Base-by-base conservation (phyloP, 2,888 invertebrate genomes). In the Piscicola geometra region DNA sequence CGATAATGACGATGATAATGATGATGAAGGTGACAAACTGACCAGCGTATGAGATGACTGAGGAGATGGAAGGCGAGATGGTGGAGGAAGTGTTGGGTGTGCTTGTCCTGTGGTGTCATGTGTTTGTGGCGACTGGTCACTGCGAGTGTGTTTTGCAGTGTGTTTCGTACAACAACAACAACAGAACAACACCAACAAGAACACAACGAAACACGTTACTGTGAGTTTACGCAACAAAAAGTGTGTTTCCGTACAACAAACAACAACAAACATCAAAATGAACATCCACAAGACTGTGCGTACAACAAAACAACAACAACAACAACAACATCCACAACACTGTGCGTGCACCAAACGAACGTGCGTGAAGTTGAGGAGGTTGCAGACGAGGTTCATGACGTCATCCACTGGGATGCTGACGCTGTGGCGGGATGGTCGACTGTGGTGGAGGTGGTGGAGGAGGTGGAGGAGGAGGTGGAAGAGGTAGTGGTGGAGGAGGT, bases 11-110 rank as follows among this genome's bases (percentile, higher is more conserved):
- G 21, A 47, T 47, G 50, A 47, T 9, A 21, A 15, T 47, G 21
- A 15, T 15, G 21, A 15, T 9, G n/a, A 56, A 25, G 25, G 15
- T 15, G 25, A 56, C 25, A 5, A 56, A 21, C 60, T n/a, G 5
- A 56, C 60, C 60, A 56, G 5, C 3, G 21, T 5, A 56, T 21
- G 3, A 56, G 60, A 21, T n/a, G 25, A 56, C 15, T 56, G 60
- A 56, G 60, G 5, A 56, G 60, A 3, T 25, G 15, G n/a, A 25
- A 56, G 60, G 60, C 60, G n/a, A 56, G 60, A 5, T 56, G 60
- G n/a, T 56, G 60, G 21, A 56, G 60, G 60, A 18, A n/a, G 60
- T 56, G 60, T 18, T n/a, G n/a, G n/a, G n/a, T n/a, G n/a, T n/a
- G n/a, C n/a, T n/a, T n/a, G n/a, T n/a, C n/a, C n/a, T n/a, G n/a